These are phyloP conservation scores for mouse (Mus musculus) DNA, from an alignment of 2,113 vertebrate species.

Conservation along the genomic window GRCm39 chr16:76282501-76283000, in stretches of 20 bases:
- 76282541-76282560: neutral
- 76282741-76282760: neutral
- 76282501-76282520: neutral
- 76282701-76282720: neutral
- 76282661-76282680: neutral
- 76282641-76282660: neutral
- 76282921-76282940: neutral
- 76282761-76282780: neutral
- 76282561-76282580: neutral
- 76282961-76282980: neutral
- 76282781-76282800: neutral
- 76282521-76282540: neutral
- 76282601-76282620: neutral
- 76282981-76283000: neutral
- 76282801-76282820: neutral
- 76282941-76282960: too few relatives aligned
- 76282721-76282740: neutral
- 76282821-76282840: neutral
- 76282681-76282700: neutral
- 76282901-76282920: neutral
- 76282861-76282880: neutral
- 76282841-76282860: neutral
- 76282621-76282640: neutral
- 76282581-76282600: slow-evolving; percentile 17
- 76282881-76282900: neutral